These are phyloP conservation scores for Turnix velox DNA, from an alignment of 2,113 vertebrate genomes.

Conservation along the genomic window DNA sequence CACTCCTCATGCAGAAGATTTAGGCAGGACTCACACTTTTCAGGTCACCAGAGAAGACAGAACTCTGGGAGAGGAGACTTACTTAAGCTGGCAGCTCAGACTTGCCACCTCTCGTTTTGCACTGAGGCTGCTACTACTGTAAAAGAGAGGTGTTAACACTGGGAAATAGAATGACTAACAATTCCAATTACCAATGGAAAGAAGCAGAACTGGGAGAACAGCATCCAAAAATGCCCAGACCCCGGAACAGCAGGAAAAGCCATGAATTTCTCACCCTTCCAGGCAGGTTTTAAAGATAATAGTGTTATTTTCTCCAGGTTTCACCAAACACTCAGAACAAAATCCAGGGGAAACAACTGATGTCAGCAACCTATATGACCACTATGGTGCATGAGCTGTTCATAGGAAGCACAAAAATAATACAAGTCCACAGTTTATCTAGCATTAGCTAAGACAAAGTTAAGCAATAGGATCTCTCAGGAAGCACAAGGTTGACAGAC, in stretches of 20 bases:
- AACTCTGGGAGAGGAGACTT: background rate
- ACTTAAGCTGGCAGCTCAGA: background rate
- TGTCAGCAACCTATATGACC: background rate
- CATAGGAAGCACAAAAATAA: conserved; percentile 27
- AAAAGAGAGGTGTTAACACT: background rate
- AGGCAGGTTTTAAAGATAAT: background rate
- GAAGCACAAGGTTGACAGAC: background rate
- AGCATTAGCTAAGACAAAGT: conserved; percentile 19
- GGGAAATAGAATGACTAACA: background rate
- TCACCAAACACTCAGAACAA: background rate
- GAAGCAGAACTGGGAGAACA: background rate
- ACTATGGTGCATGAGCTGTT: background rate
- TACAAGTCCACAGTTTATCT: conserved; percentile 3
- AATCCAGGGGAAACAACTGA: background rate
- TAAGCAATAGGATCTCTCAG: conserved; percentile 25
- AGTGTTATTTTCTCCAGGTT: background rate
- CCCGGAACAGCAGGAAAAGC: background rate
- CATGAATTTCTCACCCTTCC: background rate
- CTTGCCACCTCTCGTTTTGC: background rate
- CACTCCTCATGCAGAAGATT: background rate
- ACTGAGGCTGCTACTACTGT: background rate
- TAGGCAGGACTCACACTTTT: background rate
- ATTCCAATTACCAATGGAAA: background rate
- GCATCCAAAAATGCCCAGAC: background rate
- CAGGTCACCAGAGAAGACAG: background rate